Conservation (phyloP, 2,113 vertebrate species). For the Polyodon spathula region DNA sequence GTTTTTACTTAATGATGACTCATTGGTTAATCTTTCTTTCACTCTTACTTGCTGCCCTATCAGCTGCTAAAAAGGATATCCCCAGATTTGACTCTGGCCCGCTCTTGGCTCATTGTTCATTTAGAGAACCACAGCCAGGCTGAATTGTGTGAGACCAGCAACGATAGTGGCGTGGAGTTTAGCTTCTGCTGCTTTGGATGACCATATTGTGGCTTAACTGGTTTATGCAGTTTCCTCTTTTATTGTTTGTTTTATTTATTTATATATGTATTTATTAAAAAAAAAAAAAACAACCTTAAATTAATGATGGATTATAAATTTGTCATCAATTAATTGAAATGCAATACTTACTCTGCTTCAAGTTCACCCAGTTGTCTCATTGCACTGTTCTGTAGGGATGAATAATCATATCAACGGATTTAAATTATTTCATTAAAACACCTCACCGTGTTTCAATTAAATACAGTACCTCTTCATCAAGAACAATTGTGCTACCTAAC, state of each 20-base stretch:
- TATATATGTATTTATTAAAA: no score
- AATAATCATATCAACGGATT: not conserved
- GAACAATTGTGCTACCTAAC: not conserved
- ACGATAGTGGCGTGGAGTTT: not conserved
- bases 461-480: not conserved
- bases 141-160: not conserved
- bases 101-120: no score
- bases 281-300: no score
- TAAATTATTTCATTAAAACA: not conserved
- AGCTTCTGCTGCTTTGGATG: not conserved
- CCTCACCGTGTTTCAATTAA: not conserved
- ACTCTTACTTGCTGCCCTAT: no score
- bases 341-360: slow-evolving; percentile 67
- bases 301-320: not conserved
- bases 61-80: no score
- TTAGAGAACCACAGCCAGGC: no score
- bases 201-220: not conserved
- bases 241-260: not conserved
- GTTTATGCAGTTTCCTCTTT: not conserved
- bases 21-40: no score
- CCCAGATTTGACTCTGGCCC: no score
- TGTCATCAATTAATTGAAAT: not conserved
- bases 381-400: slow-evolving; percentile 44
- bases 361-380: slow-evolving; percentile 61
- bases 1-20: no score